These are phyloP conservation scores for Acanthococcus lagerstroemiae DNA, from an alignment of 2,888 invertebrate species.

Conservation along the genomic window DNA sequence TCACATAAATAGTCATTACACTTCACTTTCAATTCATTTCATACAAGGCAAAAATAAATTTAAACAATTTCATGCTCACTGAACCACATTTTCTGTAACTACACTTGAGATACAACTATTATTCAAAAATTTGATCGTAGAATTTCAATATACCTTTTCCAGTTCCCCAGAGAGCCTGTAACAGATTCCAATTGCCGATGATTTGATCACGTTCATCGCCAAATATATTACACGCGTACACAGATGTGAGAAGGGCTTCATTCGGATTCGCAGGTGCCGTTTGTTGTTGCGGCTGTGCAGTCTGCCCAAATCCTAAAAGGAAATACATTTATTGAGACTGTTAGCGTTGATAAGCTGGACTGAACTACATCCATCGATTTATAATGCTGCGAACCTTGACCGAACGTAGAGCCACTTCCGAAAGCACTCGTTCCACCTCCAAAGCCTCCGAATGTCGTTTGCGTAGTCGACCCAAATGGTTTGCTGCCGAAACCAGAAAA, in stretches of 20 bases:
- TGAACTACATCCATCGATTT: conserved; percentile 1
- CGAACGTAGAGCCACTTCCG: conserved; percentile 32
- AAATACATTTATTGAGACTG: neutral
- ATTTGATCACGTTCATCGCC: conserved; percentile 92
- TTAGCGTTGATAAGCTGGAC: neutral
- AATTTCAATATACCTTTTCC: conserved; percentile 50
- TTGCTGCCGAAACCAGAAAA: conserved; percentile 33
- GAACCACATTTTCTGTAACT: too few species aligned
- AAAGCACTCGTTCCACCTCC: conserved; percentile 37
- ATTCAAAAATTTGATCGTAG: too few species aligned
- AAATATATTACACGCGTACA: conserved; percentile 71
- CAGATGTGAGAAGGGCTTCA: conserved; percentile 61
- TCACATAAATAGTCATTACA: conserved; percentile 16
- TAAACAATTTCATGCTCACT: too few species aligned
- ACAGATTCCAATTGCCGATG: conserved; percentile 86
- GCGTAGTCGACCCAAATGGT: conserved; percentile 34
- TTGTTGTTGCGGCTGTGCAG: conserved; percentile 40
- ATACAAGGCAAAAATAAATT: neutral
- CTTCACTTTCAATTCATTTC: neutral
- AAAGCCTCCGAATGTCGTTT: conserved; percentile 43
- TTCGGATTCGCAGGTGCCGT: conserved; percentile 51
- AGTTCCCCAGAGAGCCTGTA: conserved; percentile 81
- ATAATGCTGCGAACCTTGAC: too few species aligned
- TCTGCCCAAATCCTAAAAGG: conserved; percentile 33
- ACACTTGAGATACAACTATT: too few species aligned